Conservation (phyloP, 2,797 vertebrate species). For the Artibeus lituratus region DNA sequence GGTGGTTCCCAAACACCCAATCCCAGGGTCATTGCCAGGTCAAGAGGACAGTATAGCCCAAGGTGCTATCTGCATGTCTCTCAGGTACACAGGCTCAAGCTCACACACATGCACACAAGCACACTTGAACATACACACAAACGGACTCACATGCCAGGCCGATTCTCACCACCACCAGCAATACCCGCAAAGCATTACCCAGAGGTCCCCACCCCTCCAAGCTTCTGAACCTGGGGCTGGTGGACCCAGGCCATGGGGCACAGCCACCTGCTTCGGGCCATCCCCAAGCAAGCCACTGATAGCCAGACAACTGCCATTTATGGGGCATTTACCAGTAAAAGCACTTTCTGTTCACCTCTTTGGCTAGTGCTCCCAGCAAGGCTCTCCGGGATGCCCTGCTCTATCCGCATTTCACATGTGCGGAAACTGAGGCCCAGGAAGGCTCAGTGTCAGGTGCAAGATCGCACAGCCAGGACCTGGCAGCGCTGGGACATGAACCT, state of each 20-base stretch:
- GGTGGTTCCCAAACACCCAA: not conserved
- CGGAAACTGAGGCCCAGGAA: not conserved
- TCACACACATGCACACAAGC: fast-evolving
- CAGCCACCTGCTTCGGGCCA: not conserved
- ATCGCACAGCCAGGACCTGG: not conserved
- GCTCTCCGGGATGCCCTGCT: not conserved
- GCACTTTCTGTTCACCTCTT: not conserved
- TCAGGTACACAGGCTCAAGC: not conserved
- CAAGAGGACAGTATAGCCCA: not conserved
- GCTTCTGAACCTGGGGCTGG: not conserved
- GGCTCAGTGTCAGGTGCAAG: not conserved
- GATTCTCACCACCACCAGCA: not conserved
- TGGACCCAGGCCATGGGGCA: fast-evolving
- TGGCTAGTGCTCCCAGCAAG: not conserved
- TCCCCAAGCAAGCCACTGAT: not conserved
- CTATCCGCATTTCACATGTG: not conserved
- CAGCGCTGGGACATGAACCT: not conserved
- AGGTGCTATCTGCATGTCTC: not conserved
- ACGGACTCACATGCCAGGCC: not conserved
- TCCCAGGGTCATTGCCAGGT: not conserved
- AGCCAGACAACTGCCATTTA: not conserved
- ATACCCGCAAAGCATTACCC: not conserved
- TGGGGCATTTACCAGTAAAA: not conserved
- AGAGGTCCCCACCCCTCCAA: not conserved
- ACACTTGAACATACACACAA: not conserved